These are phyloP conservation scores for Agelastica alni DNA, from an alignment of 2,888 invertebrate species.

Conservation along the genomic window DNA sequence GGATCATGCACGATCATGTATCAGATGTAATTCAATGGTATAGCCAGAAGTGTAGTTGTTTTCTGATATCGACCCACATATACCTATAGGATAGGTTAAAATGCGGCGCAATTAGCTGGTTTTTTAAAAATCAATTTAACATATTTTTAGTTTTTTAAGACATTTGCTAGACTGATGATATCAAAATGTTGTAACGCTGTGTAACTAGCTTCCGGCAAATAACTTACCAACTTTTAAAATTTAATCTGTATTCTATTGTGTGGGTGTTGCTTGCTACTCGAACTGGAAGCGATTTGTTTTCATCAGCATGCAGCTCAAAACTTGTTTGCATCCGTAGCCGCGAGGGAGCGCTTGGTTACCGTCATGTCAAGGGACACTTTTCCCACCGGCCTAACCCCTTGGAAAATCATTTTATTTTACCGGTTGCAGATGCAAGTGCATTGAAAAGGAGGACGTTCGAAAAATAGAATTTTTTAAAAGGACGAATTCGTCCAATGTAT, in stretches of 20 bases:
- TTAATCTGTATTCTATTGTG: slow-evolving; percentile 3
- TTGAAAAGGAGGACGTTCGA: background rate
- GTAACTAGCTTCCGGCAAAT: too few species aligned
- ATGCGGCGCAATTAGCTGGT: too few species aligned
- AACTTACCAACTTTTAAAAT: background rate
- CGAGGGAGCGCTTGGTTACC: slow-evolving; percentile 17
- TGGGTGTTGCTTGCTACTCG: background rate
- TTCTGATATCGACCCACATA: too few species aligned
- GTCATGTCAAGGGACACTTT: slow-evolving; percentile 8
- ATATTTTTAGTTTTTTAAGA: too few species aligned
- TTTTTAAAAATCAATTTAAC: too few species aligned
- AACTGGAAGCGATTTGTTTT: slow-evolving; percentile 5
- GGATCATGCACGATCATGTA: too few species aligned
- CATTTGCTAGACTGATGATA: too few species aligned
- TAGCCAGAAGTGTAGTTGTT: too few species aligned
- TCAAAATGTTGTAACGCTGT: too few species aligned
- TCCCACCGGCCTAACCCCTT: slow-evolving; percentile 4
- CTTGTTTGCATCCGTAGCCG: slow-evolving; percentile 20
- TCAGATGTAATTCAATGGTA: too few species aligned
- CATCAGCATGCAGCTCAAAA: slow-evolving; percentile 20
- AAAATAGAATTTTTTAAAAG: slow-evolving; percentile 15
- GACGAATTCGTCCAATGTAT: background rate
- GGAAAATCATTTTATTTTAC: slow-evolving; percentile 11
- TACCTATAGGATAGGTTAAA: too few species aligned
- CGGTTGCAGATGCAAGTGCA: background rate